A percentile compares a stretch with the other conserved stretches of the same genome.
These are phyloP conservation scores for Heterodera schachtii DNA, from an alignment of 1,140 invertebrate species.

Conservation along the genomic window DNA sequence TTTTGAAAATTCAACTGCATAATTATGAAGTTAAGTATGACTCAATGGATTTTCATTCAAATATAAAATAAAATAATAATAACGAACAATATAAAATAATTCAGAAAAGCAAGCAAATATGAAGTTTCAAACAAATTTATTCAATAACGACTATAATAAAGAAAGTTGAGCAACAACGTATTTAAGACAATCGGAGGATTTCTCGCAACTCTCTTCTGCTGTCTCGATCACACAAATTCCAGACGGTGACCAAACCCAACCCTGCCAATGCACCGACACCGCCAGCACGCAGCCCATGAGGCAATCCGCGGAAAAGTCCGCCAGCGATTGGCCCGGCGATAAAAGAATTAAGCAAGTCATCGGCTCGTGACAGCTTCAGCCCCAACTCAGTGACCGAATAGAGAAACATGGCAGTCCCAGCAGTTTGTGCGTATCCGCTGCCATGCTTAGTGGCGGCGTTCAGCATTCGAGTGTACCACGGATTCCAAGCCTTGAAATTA, in stretches of 20 bases:
- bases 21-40: too few relatives aligned
- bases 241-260: slow-evolving; percentile 36
- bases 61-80: too few relatives aligned
- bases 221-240: slow-evolving; percentile 43
- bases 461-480: slow-evolving; percentile 34
- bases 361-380: slow-evolving; percentile 42
- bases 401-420: slow-evolving; percentile 52
- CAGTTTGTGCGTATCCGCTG: slow-evolving; percentile 55
- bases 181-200: slow-evolving; percentile 26
- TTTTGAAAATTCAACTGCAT: too few relatives aligned
- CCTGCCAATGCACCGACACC: slow-evolving; percentile 44
- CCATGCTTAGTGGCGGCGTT: slow-evolving; percentile 54
- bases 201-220: slow-evolving; percentile 45
- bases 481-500: slow-evolving; percentile 6
- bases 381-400: slow-evolving; percentile 46
- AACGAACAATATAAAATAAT: too few relatives aligned
- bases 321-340: slow-evolving; percentile 50
- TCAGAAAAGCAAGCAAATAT: too few relatives aligned
- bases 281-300: slow-evolving; percentile 42
- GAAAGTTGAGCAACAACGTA: not conserved
- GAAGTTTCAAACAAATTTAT: too few relatives aligned
- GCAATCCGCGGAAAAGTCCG: slow-evolving; percentile 40
- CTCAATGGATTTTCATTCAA: too few relatives aligned
- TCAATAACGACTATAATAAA: not conserved
- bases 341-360: slow-evolving; percentile 51